phyloP scores from a whole-genome alignment of 1,140 invertebrate species.

The Scaptomyza graminum region DNA sequence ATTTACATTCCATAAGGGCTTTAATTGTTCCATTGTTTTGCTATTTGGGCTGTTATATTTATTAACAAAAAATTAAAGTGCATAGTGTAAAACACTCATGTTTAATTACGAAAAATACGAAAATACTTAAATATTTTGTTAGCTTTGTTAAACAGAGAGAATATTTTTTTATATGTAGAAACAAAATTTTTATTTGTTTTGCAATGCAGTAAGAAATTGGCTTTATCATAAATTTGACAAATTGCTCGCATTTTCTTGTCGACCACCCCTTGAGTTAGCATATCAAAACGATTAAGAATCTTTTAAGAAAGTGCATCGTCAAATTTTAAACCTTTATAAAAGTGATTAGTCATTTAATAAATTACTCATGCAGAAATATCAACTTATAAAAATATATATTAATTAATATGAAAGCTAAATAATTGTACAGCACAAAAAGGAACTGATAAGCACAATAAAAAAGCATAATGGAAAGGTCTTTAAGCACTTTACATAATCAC shows the following conservation, averaged over 20 bases:
- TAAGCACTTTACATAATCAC: not conserved
- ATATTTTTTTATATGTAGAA: no score
- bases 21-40: not conserved
- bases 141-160: no score
- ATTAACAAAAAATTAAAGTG: no score
- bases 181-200: no score
- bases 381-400: not conserved
- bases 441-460: slow-evolving; percentile 1
- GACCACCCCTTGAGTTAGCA: no score
- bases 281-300: not conserved
- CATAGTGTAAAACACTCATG: no score
- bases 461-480: not conserved
- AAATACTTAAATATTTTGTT: no score
- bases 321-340: not conserved
- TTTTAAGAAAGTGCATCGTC: not conserved
- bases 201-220: no score
- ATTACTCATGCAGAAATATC: not conserved
- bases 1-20: not conserved
- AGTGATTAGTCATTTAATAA: not conserved
- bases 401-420: not conserved
- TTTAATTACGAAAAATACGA: no score
- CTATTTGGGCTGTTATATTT: no score
- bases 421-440: not conserved
- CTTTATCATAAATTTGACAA: no score
- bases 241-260: no score